Evolutionary conservation across 2,113 vertebrate genomes (phyloP).

Genomic region (Pseudolaguvia tuberculata): DNA sequence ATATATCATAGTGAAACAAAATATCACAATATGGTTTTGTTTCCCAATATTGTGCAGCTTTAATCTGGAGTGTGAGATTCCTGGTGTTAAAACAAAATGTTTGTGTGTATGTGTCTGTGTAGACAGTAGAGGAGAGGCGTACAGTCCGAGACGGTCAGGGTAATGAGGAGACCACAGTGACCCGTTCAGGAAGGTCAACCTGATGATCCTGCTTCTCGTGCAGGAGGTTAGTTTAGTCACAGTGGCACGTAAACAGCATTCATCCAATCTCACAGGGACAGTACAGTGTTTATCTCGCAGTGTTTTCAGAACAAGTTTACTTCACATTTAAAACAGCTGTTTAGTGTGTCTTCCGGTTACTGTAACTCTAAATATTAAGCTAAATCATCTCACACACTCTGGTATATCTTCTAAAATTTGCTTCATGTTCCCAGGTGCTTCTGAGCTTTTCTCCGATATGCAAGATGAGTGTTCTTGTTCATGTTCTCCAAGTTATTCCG

Average conservation of each 20-base stretch:
- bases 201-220: neutral
- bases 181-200: neutral
- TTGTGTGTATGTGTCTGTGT: neutral
- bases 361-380: neutral
- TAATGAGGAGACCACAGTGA: conserved; percentile 1
- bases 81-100: neutral
- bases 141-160: conserved; percentile 2
- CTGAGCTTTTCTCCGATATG: conserved; percentile 51
- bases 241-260: no score
- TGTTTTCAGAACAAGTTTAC: no score
- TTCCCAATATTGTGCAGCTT: no score
- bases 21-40: no score
- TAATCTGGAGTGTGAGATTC: no score
- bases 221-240: neutral
- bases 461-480: conserved; percentile 59
- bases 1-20: no score
- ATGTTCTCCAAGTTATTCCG: conserved; percentile 67
- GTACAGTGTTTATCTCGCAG: no score
- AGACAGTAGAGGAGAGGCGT: neutral
- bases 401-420: neutral
- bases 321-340: neutral
- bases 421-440: conserved; percentile 51
- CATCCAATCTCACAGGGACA: no score
- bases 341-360: neutral
- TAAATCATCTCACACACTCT: neutral